Base-by-base conservation (phyloP, 2,888 invertebrate species). In the Ichneumon xanthorius region DNA sequence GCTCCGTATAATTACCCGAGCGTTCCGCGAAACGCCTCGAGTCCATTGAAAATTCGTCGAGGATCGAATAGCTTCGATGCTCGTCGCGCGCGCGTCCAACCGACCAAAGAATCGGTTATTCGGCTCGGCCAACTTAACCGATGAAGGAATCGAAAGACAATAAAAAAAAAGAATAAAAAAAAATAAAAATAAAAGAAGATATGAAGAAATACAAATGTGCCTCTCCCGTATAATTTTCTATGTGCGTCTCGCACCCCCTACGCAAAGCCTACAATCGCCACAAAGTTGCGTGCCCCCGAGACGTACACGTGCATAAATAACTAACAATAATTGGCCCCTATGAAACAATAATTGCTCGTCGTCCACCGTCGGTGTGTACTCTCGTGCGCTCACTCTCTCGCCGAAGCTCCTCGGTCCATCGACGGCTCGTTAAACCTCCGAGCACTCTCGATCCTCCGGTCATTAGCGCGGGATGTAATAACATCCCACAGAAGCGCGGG, bases 261-360 rank as follows among this genome's bases (percentile, higher is more conserved):
- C 58, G 61, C 26, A 30, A 30, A 61, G 40, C 55, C 30, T 55
- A 40, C 50, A 53, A 73, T 45, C 82, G 61, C 53, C 73, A 71
- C 73, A 76, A 81, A 82, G 78, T 77, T 78, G 80, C 82, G 82
- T 83, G 81, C 78, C 78, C 79, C 55, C 50, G 58, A 76, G 81
- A 78, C 55, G 63, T 81, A 82, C 78, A 86, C 81, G 81, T 82
- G 79, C 85, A 86, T 85, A 85, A 85, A 86, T 82, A 85, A 87
- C 84, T 73, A 83, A 82, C 86, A 85, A 87, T 87, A 85, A 86
- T 84, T 86, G 82, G 85, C 80, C 79, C 71, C 85, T 82, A 86
- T 85, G 87, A 87, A 86, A 84, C 82, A 85, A 87, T 85, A 87
- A 87, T 87, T 87, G 85, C 85, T 84, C 80, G 78, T 80, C 72